Evolutionary conservation across 2,888 invertebrate genomes (phyloP).

Genomic region (Drosophila pegasa): DNA sequence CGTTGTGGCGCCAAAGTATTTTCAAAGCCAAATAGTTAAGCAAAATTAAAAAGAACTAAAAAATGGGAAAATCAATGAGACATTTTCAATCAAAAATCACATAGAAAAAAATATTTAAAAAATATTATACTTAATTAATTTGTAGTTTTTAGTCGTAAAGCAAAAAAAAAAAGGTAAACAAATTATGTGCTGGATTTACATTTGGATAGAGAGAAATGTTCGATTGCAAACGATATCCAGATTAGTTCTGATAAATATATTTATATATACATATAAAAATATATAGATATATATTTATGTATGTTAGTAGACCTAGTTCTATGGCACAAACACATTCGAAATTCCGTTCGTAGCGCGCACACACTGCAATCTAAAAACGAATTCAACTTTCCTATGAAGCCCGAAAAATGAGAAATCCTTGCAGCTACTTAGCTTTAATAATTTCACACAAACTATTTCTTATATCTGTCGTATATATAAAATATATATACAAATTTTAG

Average conservation of each 20-base stretch:
- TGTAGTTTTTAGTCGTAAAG: constrained; percentile 41
- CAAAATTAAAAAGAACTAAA: constrained; percentile 26
- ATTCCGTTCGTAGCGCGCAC: constrained; percentile 57
- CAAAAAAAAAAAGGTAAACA: constrained; percentile 13
- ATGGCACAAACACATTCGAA: constrained; percentile 73
- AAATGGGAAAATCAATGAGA: constrained; percentile 25
- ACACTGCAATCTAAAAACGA: constrained; percentile 20
- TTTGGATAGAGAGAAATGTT: not conserved
- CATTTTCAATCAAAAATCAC: constrained; percentile 30
- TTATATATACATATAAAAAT: not conserved
- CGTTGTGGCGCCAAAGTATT: constrained; percentile 73
- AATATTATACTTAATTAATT: constrained; percentile 46
- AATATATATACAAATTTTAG: not conserved
- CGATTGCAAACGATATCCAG: not conserved
- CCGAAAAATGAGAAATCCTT: not conserved
- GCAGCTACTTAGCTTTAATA: constrained; percentile 26
- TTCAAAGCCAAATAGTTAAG: constrained; percentile 83
- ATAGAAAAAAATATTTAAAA: constrained; percentile 31
- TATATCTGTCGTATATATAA: constrained; percentile 15
- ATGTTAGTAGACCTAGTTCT: constrained; percentile 27
- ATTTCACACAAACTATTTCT: constrained; percentile 20
- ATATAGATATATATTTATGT: constrained; percentile 18
- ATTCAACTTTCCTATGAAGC: not conserved
- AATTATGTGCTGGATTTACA: constrained; percentile 1
- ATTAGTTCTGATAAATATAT: constrained; percentile 3